Conservation (phyloP, 2,888 invertebrate species). For the Campoletis raptor region DNA sequence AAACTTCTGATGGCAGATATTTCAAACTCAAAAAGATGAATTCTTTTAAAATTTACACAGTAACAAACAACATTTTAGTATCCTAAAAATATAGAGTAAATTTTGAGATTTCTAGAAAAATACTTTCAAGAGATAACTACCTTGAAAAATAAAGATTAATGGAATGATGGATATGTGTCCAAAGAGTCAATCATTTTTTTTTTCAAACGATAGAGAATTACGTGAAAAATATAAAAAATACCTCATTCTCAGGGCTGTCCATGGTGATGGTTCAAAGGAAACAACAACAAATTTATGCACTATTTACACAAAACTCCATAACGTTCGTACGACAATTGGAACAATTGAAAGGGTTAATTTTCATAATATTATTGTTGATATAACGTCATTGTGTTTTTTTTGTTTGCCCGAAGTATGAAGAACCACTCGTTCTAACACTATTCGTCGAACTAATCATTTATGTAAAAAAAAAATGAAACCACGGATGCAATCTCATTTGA, state of each 20-base stretch:
- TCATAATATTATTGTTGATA: conserved; percentile 12
- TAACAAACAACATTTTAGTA: no score
- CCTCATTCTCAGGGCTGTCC: conserved; percentile 74
- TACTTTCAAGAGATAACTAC: no score
- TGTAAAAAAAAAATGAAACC: conserved; percentile 27
- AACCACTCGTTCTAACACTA: conserved; percentile 9
- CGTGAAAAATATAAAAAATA: conserved; percentile 43
- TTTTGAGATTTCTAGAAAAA: no score
- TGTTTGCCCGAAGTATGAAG: conserved; percentile 3
- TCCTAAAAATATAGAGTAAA: no score
- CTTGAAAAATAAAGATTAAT: no score
- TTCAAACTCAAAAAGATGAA: no score
- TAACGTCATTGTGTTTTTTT: conserved; percentile 22
- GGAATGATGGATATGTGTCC: no score
- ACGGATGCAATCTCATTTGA: conserved; percentile 37
- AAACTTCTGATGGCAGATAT: no score
- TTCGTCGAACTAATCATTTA: conserved; percentile 33
- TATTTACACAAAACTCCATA: conserved; percentile 46
- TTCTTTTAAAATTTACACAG: no score
- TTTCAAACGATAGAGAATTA: neutral
- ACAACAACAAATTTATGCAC: neutral
- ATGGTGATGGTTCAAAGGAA: conserved; percentile 55
- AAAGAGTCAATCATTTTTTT: neutral
- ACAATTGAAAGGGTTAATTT: conserved; percentile 9
- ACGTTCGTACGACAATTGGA: conserved; percentile 5